Evolutionary conservation across 1,140 invertebrate species (phyloP), one percentile per base, ranked within the genome.

Genomic region (Drosophila eugracilis): DNA sequence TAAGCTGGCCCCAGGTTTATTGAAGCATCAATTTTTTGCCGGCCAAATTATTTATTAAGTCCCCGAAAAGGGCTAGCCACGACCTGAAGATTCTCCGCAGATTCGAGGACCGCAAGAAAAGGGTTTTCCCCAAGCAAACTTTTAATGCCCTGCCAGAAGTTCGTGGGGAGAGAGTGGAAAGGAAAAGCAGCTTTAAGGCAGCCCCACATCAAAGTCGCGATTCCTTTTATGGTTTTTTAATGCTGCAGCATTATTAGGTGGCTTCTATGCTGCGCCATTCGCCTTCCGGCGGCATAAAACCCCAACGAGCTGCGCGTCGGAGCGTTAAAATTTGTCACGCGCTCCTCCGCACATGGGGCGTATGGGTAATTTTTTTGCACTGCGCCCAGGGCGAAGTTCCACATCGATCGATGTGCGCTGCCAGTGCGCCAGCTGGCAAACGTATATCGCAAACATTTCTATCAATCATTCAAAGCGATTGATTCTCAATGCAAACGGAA

Each of bases 291-390:
- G 69, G 69, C 67, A 42, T 28, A 54, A 74, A 84, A 80, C 67
- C 50, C 53, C 24, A 60, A 39, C 60, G 52, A 65, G 44, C 73
- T 49, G 58, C 62, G 83, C 81, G 83, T 49, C 65, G 80, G 78
- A 88, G 81, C 81, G 83, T 86, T 83, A 75, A 88, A 86, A 86
- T 86, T 81, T 86, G 83, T 86, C 81, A 86, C 81, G 81, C 83
- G 81, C 63, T 26, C 42, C 21, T n/a, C 22, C 36, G 52, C 63
- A 65, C 45, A 84, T 42, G 76, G 41, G 74, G 74, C 70, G 78
- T 88, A 83, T 84, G 70, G 70, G 67, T 66, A 75, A 85, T 77
- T 80, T 58, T 58, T 47, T 50, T 21, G 28, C 36, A 67, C 37
- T 48, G 32, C 32, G 37, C 53, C 34, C 32, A 4, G 36, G 59